These are phyloP conservation scores for Trissolcus basalis DNA, from an alignment of 1,140 invertebrate genomes.

Conservation along the genomic window DNA sequence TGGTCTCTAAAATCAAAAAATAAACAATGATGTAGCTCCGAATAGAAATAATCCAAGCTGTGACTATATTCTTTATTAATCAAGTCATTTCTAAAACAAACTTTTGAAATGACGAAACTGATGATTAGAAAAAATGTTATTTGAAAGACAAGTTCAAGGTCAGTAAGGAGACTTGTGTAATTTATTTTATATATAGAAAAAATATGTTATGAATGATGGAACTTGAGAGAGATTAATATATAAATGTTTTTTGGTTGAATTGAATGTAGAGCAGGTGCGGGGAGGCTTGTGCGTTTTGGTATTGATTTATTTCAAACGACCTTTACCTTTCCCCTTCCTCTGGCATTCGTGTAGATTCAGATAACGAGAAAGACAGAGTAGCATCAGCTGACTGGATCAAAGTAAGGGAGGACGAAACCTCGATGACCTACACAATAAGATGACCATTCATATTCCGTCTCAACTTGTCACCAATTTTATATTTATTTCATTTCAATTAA, in stretches of 20 bases:
- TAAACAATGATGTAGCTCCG: conserved; percentile 12
- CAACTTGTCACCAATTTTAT: too few relatives aligned
- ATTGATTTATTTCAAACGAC: conserved; percentile 48
- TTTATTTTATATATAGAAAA: too few relatives aligned
- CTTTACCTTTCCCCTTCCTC: conserved; percentile 49
- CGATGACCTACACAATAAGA: conserved; percentile 47
- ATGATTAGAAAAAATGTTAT: too few relatives aligned
- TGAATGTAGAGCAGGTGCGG: conserved; percentile 21
- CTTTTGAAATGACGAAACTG: too few relatives aligned
- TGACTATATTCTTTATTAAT: too few relatives aligned
- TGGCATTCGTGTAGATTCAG: conserved; percentile 19
- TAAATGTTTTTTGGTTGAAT: conserved; percentile 16
- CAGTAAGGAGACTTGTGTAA: too few relatives aligned
- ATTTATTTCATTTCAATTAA: too few relatives aligned
- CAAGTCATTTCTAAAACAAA: not conserved
- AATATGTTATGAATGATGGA: not conserved
- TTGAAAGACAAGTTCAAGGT: too few relatives aligned
- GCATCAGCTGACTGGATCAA: conserved; percentile 36
- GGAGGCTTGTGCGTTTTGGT: conserved; percentile 34
- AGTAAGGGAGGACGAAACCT: conserved; percentile 47
- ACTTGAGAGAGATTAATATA: too few relatives aligned
- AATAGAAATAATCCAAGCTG: too few relatives aligned
- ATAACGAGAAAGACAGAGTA: conserved; percentile 26
- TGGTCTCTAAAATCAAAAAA: conserved; percentile 19
- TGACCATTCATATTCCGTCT: too few relatives aligned